Evolutionary conservation across 2,113 vertebrate species (phyloP), one percentile per base, ranked within the genome.

Genomic region (Xiphophorus couchianus): DNA sequence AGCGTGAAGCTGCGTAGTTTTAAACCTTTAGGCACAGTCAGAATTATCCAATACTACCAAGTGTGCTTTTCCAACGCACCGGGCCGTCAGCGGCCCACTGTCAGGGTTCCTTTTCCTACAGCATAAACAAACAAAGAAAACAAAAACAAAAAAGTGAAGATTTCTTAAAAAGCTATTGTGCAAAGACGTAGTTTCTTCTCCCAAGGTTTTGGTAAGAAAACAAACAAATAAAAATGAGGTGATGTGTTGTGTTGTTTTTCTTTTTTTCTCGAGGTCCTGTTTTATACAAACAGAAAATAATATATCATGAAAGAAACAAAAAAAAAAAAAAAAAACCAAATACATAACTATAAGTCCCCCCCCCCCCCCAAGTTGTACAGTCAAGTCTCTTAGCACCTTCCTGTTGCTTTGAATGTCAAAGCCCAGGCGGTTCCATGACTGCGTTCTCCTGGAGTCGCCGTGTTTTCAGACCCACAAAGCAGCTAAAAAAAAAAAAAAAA

Each of bases 221-320:
- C 80, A 75, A 81, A 80, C 14, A 81, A 86, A 84, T 79, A 71
- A 85, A 94, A 94, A 94, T 95, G 95, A 95, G 94, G 95, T 95
- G 95, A 94, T 95, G 95, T 93, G 94, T 95, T 95, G 94, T 94
- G 93, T 94, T 94, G 89, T 95, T 93, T 95, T 76, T 72, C 11
- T 37, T 37, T 91, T 89, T 35, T 7, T 35, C 7, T 35, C 78
- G 89, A 95, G 95, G 94, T 95, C 94, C 94, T 95, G 94, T 94
- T 95, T 94, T 90, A 93, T 76, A 94, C 88, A 95, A 95, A 95
- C 94, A 94, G 94, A 94, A 94, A 94, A 95, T 89, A 93, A 95
- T 89, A 94, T 92, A 91, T 90, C 88, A 93, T 74, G 86, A 93
- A 80, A 91, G 92, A 58, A 92, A 91, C 78, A 84, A 89, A 88